Conservation (phyloP, 1,140 invertebrate species). For the Bombus sibiricus region DNA sequence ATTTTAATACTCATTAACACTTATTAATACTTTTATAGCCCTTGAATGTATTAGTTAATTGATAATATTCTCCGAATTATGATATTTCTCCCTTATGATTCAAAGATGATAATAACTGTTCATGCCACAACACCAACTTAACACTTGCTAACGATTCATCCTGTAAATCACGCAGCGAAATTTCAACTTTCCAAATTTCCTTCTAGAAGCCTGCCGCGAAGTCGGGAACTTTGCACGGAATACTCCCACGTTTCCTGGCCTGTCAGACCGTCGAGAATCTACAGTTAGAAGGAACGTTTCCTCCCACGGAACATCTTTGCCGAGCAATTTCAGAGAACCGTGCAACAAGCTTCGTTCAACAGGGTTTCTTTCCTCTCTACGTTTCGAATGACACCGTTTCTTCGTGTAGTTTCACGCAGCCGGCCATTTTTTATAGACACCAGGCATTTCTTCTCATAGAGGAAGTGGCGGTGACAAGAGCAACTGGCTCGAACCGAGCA, state of each 20-base stretch:
- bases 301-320: not conserved
- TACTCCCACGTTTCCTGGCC: not conserved
- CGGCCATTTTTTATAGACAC: slow-evolving; percentile 16
- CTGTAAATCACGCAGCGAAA: not conserved
- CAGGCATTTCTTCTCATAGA: slow-evolving; percentile 26
- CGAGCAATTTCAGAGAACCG: slow-evolving; percentile 6
- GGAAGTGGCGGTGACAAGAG: slow-evolving; percentile 5
- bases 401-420: not conserved
- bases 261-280: not conserved
- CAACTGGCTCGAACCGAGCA: not conserved
- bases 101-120: not conserved
- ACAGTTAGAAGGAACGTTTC: not conserved
- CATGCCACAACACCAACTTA: not conserved
- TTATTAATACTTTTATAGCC: too few relatives aligned
- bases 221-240: not conserved
- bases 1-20: too few relatives aligned
- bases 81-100: too few relatives aligned
- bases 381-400: not conserved
- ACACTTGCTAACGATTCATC: not conserved
- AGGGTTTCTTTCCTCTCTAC: not conserved
- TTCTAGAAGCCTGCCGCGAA: not conserved
- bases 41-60: too few relatives aligned
- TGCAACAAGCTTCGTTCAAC: not conserved
- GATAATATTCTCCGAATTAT: too few relatives aligned
- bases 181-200: not conserved